Evolutionary conservation across 2,888 invertebrate genomes (phyloP), one percentile per base, ranked within the genome.

Genomic region (Pycnomerus fuliginosus): DNA sequence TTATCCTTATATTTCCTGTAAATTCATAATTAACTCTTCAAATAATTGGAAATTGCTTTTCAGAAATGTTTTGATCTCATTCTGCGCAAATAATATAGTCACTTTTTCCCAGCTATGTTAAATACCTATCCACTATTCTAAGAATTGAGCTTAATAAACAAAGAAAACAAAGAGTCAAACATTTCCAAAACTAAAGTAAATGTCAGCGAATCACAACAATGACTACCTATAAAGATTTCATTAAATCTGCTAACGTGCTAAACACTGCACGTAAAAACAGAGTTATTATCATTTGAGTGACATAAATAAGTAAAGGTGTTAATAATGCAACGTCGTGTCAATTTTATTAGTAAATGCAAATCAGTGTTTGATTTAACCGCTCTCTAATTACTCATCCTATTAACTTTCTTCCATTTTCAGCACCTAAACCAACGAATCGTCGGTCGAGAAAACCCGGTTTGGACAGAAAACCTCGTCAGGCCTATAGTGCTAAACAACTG

Each of bases 401-500:
- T 35, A 28, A 30, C 40, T 41, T 48, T 46, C 44, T 48, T 20
- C 20, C n/a, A 7, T 36, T 75, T 75, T 23, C 74, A 90, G 90
- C 85, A 57, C 87, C 90, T 13, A 91, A 91, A 72, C 84, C 85
- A 52, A 79, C 80, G 7, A 87, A 82, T 34, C 80, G 93, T 61
- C 77, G 93, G 58, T 85, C 88, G 0, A 78, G 95, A 16, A 89
- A 93, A 67, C 86, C 90, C 0, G 92, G 91, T 0, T 82, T 92
- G 8, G 96, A 97, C 67, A 76, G 97, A 7, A 97, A 97, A 68
- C 97, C 96, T 0, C 78, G 97, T 2, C 97, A 97, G 74, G 96
- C 96, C 0, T 97, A 97, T 76, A 95, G 94, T 66, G 89, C 93
- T 0, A 91, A 90, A 65, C 97, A 97, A 65, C 75, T 97, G 20